Evolutionary conservation across 1,140 invertebrate species (phyloP), one percentile per base, ranked within the genome.

Genomic region (Diorhabda elongata): DNA sequence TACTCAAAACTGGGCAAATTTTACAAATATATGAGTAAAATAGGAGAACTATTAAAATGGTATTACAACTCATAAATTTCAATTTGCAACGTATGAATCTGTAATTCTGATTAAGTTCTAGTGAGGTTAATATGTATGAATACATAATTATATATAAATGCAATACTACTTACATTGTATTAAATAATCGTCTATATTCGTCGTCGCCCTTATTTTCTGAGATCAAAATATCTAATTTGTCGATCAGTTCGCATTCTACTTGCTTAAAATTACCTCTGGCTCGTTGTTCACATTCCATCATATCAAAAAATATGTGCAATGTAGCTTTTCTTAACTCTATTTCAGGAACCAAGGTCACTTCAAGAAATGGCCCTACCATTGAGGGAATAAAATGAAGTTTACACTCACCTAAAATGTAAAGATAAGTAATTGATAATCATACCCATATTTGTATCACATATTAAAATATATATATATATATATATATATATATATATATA

Each of bases 131-230:
- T 7, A 1, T n/a, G 52, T 6, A 56, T 7, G n/a, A 58, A 58
- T n/a, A 4, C 58, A 47, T 72, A 68, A 62, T 64, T 62, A 64
- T 57, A 59, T 60, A 26, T 26, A 26, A 26, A 26, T 26, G 26
- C 73, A 70, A 71, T 70, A 44, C 61, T 72, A 91, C 93, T 93
- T 86, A 97, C 95, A 97, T 96, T 44, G 92, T 94, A 77, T 95
- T 93, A 76, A 97, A 97, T 3, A 97, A 85, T 73, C 94, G 87
- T 65, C 92, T 86, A 78, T 97, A 98, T 77, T 96, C 92, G 77
- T 95, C 92, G 78, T 98, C 95, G 0, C 95, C 95, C 79, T 96
- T 96, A 79, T 96, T 95, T 76, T 96, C 92, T 74, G 92, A 94
- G 11, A 98, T 92, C 3, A 97, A 83, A 75, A 94, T 91, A 82